phyloP scores from a whole-genome alignment of 2,797 vertebrate species.

The Rhyacichthys aspro region DNA sequence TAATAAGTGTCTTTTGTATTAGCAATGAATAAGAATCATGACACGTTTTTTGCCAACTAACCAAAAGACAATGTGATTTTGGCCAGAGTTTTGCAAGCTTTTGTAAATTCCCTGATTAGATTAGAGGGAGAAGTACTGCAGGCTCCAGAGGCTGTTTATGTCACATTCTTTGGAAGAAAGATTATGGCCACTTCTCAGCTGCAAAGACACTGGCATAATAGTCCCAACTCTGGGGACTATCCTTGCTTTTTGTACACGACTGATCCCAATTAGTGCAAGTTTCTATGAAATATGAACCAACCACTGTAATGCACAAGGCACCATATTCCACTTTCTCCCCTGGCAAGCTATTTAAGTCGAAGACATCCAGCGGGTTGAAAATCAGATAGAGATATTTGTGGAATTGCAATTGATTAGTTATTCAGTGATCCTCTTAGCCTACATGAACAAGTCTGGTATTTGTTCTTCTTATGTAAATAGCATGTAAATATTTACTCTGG shows the following conservation, averaged over 20 bases:
- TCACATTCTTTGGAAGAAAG: conserved; percentile 67
- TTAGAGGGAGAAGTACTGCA: conserved; percentile 46
- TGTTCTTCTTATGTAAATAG: conserved; percentile 39
- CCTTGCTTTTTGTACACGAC: conserved; percentile 57
- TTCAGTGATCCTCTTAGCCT: conserved; percentile 43
- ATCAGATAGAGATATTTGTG: conserved; percentile 64
- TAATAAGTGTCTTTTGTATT: conserved; percentile 9
- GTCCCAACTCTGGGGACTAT: conserved; percentile 56
- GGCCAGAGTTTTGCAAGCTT: conserved; percentile 9
- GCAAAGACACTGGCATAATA: conserved; percentile 65
- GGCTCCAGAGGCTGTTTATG: conserved; percentile 64
- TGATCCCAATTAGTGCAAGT: conserved; percentile 66
- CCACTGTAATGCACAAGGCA: conserved; percentile 45
- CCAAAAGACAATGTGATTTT: conserved; percentile 11
- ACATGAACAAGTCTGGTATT: conserved; percentile 45
- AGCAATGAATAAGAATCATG: conserved; percentile 14
- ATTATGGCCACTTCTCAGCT: conserved; percentile 69
- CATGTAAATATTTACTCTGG: conserved; percentile 2
- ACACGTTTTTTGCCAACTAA: conserved; percentile 7
- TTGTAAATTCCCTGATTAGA: conserved; percentile 63
- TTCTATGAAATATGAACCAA: conserved; percentile 61
- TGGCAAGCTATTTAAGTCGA: conserved; percentile 36
- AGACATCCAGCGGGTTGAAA: conserved; percentile 39
- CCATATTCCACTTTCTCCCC: conserved; percentile 29
- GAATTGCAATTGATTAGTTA: conserved; percentile 48